Conservation (phyloP, 2,113 vertebrate genomes). For the Actenoides lindsayi region DNA sequence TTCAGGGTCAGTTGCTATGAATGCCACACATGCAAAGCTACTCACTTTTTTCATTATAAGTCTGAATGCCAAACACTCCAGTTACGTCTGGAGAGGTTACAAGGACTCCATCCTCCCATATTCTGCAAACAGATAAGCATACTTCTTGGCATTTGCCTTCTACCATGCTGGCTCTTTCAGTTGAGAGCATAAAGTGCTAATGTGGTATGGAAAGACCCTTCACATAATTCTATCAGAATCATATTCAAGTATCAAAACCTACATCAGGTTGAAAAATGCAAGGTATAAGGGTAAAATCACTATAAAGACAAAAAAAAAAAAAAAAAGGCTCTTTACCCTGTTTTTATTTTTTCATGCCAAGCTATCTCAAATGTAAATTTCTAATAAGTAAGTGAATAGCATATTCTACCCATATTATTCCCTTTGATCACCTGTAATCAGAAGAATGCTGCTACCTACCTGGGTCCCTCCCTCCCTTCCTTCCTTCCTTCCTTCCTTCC, state of each 20-base stretch:
- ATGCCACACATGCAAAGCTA: not conserved
- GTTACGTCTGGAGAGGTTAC: not conserved
- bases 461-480: not conserved
- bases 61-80: not conserved
- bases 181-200: not conserved
- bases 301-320: not conserved
- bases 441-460: not conserved
- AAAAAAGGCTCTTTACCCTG: not conserved
- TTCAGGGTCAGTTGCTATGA: not conserved
- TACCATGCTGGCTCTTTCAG: not conserved
- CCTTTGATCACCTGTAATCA: not conserved
- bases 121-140: not conserved
- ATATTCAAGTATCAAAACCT: not conserved
- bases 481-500: too few species aligned
- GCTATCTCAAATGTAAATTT: not conserved
- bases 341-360: not conserved
- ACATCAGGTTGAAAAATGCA: not conserved
- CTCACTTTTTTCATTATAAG: not conserved
- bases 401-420: not conserved
- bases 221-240: not conserved
- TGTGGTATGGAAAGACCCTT: not conserved
- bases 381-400: not conserved
- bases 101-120: not conserved
- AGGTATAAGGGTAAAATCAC: not conserved
- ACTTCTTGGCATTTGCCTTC: not conserved